Percentiles rank a stretch among this genome's conserved stretches.
phyloP scores from a whole-genome alignment of 2,113 vertebrate genomes.

The Pan troglodytes region NHGRI_mPanTro3-v2.1_pri NC_086015.1:22279001-22279500 shows the following conservation, averaged over 20 bases:
- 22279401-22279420: slow-evolving; percentile 41
- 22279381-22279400: slow-evolving; percentile 29
- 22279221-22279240: slow-evolving; percentile 75
- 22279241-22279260: slow-evolving; percentile 63
- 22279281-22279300: slow-evolving; percentile 47
- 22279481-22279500: background rate
- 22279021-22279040: slow-evolving; percentile 37
- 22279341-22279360: slow-evolving; percentile 38
- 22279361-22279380: slow-evolving; percentile 24
- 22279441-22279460: slow-evolving; percentile 52
- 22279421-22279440: slow-evolving; percentile 49
- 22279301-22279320: slow-evolving; percentile 55
- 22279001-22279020: slow-evolving; percentile 35
- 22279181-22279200: slow-evolving; percentile 62
- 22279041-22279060: slow-evolving; percentile 32
- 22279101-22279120: background rate
- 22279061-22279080: slow-evolving; percentile 6
- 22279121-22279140: slow-evolving; percentile 23
- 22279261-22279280: slow-evolving; percentile 9
- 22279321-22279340: slow-evolving; percentile 42
- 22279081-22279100: background rate
- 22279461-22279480: background rate
- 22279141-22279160: slow-evolving; percentile 6
- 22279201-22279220: slow-evolving; percentile 60
- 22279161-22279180: slow-evolving; percentile 1